These are phyloP conservation scores for Ametastegia equiseti DNA, from an alignment of 2,888 invertebrate species.

Conservation along the genomic window DNA sequence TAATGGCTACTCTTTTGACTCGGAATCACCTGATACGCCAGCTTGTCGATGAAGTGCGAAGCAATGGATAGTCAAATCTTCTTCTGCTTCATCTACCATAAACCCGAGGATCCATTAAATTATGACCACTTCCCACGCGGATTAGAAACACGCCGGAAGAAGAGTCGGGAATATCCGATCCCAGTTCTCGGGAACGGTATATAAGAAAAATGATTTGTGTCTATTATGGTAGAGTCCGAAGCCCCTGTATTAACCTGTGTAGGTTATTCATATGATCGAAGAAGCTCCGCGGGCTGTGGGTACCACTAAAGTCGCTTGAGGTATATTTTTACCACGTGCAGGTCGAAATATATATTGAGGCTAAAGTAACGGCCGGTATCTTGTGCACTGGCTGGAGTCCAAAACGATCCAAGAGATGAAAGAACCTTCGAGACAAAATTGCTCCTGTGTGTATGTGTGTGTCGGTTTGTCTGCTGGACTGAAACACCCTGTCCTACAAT, in stretches of 20 bases:
- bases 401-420: constrained; percentile 40
- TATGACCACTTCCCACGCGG: not conserved
- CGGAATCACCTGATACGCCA: no score
- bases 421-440: constrained; percentile 27
- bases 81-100: not conserved
- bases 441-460: no score
- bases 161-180: not conserved
- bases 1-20: no score
- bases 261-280: not conserved
- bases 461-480: no score
- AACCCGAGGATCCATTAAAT: not conserved
- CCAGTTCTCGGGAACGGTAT: not conserved
- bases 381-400: constrained; percentile 38
- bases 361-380: constrained; percentile 40
- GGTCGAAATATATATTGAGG: constrained; percentile 6
- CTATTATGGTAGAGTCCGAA: not conserved
- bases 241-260: not conserved
- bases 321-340: constrained; percentile 41
- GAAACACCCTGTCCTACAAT: not conserved
- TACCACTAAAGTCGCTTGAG: not conserved
- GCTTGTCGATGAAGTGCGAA: constrained; percentile 21
- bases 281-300: not conserved
- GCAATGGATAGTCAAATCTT: constrained; percentile 3
- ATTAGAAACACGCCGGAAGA: not conserved
- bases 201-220: not conserved